A percentile compares a stretch with the other conserved stretches of the same genome.
phyloP scores from a whole-genome alignment of 1,140 invertebrate species.

The Danaus plexippus region DNA sequence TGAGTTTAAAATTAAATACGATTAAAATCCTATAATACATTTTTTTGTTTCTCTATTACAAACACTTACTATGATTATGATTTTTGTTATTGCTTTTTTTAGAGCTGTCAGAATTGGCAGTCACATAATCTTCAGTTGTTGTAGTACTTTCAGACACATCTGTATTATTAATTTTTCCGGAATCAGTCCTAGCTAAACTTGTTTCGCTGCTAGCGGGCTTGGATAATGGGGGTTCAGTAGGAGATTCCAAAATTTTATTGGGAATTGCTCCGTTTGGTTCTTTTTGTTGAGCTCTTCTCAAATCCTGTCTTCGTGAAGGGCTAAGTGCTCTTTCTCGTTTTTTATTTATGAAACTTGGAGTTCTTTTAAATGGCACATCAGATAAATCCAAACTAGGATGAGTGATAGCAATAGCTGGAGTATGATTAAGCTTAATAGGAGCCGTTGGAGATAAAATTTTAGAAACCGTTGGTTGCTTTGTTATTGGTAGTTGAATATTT shows the following conservation, averaged over 20 bases:
- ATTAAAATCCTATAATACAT: conserved; percentile 6
- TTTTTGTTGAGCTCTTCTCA: conserved; percentile 58
- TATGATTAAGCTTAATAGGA: conserved; percentile 53
- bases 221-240: conserved; percentile 44
- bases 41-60: not conserved
- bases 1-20: conserved; percentile 5
- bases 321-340: conserved; percentile 68
- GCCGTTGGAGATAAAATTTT: conserved; percentile 46
- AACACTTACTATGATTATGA: conserved; percentile 57
- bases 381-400: conserved; percentile 64
- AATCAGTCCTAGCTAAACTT: conserved; percentile 76
- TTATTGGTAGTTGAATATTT: conserved; percentile 57
- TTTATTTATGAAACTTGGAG: conserved; percentile 66
- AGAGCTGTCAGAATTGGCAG: conserved; percentile 85
- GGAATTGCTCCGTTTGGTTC: conserved; percentile 62
- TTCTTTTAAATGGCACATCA: conserved; percentile 64
- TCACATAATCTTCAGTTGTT: conserved; percentile 90
- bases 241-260: conserved; percentile 51
- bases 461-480: conserved; percentile 64
- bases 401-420: conserved; percentile 68
- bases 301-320: conserved; percentile 66
- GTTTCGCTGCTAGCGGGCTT: conserved; percentile 60
- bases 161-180: conserved; percentile 79
- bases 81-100: conserved; percentile 65
- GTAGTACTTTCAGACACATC: conserved; percentile 88